Conservation (phyloP, 1,140 invertebrate species). For the Drosophila sturtevanti region DNA sequence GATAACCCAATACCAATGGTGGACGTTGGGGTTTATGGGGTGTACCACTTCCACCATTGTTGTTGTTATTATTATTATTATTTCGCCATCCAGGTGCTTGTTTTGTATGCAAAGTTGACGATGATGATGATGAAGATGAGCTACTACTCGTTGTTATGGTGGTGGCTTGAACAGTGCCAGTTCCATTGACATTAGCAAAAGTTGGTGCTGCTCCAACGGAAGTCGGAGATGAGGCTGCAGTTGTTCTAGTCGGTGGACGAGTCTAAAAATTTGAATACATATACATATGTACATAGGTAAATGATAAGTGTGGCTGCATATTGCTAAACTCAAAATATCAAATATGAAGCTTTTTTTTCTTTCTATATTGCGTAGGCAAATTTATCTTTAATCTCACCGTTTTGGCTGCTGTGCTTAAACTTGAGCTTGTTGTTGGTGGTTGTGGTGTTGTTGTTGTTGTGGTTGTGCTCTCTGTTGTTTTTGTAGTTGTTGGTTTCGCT, state of each 20-base stretch:
- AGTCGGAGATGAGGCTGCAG: slow-evolving; percentile 37
- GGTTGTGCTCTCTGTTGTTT: slow-evolving; percentile 60
- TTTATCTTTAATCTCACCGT: slow-evolving; percentile 57
- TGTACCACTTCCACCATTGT: slow-evolving; percentile 66
- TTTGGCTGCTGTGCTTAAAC: slow-evolving; percentile 41
- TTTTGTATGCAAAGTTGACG: slow-evolving; percentile 37
- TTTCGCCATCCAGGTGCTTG: slow-evolving; percentile 67
- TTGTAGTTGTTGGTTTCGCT: slow-evolving; percentile 57
- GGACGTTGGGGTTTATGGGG: slow-evolving; percentile 86
- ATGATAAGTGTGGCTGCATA: not conserved
- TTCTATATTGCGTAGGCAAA: slow-evolving; percentile 1
- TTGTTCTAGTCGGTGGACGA: slow-evolving; percentile 50
- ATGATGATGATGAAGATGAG: slow-evolving; percentile 33
- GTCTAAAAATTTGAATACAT: slow-evolving; percentile 38
- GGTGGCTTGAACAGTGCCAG: slow-evolving; percentile 65
- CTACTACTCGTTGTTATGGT: slow-evolving; percentile 61
- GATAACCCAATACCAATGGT: slow-evolving; percentile 88
- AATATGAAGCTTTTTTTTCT: not conserved
- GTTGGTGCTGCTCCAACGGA: slow-evolving; percentile 50
- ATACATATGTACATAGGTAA: not conserved
- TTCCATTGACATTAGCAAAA: slow-evolving; percentile 53
- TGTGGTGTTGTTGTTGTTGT: slow-evolving; percentile 56
- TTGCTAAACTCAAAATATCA: not conserved
- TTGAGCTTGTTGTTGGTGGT: slow-evolving; percentile 52
- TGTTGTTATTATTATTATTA: slow-evolving; percentile 71